Evolutionary conservation across 2,888 invertebrate species (phyloP).

Genomic region (Apoda limacodes): DNA sequence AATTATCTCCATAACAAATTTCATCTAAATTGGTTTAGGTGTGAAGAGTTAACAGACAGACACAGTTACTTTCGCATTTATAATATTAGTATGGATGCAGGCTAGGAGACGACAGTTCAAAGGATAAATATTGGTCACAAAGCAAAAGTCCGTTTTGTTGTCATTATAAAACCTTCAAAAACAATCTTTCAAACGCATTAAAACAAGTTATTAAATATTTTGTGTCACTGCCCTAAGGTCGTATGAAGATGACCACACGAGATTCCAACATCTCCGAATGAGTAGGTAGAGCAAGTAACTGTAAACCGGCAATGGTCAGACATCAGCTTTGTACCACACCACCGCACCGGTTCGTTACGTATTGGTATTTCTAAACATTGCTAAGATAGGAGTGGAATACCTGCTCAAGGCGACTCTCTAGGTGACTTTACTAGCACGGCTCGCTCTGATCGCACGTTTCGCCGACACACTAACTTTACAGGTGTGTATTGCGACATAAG

Average conservation of each 20-base stretch:
- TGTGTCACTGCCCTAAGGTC: constrained; percentile 27
- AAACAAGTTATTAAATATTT: constrained; percentile 14
- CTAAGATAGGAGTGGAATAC: constrained; percentile 24
- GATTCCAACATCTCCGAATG: constrained; percentile 32
- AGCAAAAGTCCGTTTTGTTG: no score
- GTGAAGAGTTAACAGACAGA: no score
- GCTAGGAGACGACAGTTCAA: no score
- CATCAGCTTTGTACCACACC: constrained; percentile 33
- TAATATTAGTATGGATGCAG: no score
- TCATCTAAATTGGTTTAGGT: no score
- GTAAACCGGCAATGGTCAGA: constrained; percentile 35
- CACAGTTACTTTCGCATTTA: no score
- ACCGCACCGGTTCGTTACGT: constrained; percentile 33
- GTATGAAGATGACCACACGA: constrained; percentile 27
- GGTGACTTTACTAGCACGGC: constrained; percentile 43
- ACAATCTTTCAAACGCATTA: no score
- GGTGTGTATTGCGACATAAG: no score
- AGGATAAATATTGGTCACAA: no score
- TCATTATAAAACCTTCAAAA: no score
- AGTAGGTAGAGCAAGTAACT: constrained; percentile 30
- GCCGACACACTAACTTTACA: constrained; percentile 15
- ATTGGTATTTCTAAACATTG: constrained; percentile 50
- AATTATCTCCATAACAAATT: no score
- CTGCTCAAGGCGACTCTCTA: constrained; percentile 25
- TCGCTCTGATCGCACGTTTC: constrained; percentile 50